Base-by-base conservation (phyloP, 2,888 invertebrate species). In the Lobophora halterata region DNA sequence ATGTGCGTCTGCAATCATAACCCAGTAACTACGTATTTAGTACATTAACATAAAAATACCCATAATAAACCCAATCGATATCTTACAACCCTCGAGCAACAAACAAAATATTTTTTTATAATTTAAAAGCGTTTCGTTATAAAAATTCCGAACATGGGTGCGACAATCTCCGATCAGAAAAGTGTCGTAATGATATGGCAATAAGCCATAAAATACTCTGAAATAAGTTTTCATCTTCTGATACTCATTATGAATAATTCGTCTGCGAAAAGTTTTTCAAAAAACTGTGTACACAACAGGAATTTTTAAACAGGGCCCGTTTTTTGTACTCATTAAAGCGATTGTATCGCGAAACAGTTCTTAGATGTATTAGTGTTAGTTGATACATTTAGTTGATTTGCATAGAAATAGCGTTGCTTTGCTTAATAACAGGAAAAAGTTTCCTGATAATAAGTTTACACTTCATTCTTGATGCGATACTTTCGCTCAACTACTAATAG, bases 231-330 rank as follows among this genome's bases (percentile, higher is more conserved):
- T 62, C 57, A 61, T 62, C 56, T 59, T 51, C 59, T 58, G 69
- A 65, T 68, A 61, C 68, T 79, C 71, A 79, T 82, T 81, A 78
- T 78, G 72, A 77, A 81, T 79, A 83, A 81, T 79, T 79, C 67
- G 73, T 61, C 61, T 67, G 75, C 68, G 71, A 76, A 52, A 77
- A 71, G 58, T 74, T 78, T 76, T 78, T 71, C 73, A 63, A 75
- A 78, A 53, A 79, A 73, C 72, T 74, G 76, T 76, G 77, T 74
- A 79, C 78, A 75, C 79, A 75, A 65, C 64, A 65, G 56, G 80
- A 79, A 80, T 81, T 69, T 65, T 65, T 79, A 80, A 81, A 56
- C 67, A 77, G 74, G 60, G 58, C 58, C 51, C 52, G 58, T 65
- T 68, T 71, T 73, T 68, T 68, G 58, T 54, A 36, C 54, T 66